Percentiles rank a stretch among this genome's conserved stretches.
Conservation (phyloP, 2,113 vertebrate genomes). For the Erpornis zantholeuca region DNA sequence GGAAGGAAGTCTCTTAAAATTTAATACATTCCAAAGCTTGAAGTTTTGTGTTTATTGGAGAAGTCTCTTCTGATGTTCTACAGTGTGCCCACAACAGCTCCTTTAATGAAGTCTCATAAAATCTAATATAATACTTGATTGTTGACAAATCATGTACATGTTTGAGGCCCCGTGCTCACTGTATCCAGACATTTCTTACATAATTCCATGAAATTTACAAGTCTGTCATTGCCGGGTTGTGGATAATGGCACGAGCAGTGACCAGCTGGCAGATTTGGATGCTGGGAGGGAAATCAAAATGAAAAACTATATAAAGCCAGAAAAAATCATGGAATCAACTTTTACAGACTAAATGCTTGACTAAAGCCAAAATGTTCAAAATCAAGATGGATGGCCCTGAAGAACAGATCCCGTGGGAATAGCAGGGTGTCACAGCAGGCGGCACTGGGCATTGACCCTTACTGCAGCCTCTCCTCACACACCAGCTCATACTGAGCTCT, state of each 20-base stretch:
- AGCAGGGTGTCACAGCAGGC: neutral
- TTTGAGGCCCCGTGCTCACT: slow-evolving; percentile 19
- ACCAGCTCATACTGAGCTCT: neutral
- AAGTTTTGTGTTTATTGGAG: slow-evolving; percentile 81
- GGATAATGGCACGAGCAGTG: slow-evolving; percentile 32
- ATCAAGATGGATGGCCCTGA: neutral
- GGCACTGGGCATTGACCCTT: neutral
- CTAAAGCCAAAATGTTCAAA: neutral
- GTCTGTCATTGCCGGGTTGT: slow-evolving; percentile 1
- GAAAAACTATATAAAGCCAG: slow-evolving; percentile 51
- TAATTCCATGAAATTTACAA: slow-evolving; percentile 41
- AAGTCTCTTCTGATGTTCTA: slow-evolving; percentile 88
- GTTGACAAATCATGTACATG: slow-evolving; percentile 80
- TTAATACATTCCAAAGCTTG: slow-evolving; percentile 90
- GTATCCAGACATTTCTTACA: slow-evolving; percentile 34
- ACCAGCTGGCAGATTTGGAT: slow-evolving; percentile 49
- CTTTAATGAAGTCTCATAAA: slow-evolving; percentile 92
- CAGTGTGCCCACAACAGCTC: slow-evolving; percentile 80
- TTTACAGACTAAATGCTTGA: slow-evolving; percentile 29
- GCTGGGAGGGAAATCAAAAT: slow-evolving; percentile 39
- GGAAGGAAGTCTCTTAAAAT: slow-evolving; percentile 91
- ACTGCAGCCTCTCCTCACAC: neutral
- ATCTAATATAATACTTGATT: slow-evolving; percentile 83
- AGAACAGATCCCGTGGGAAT: neutral
- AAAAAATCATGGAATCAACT: slow-evolving; percentile 23